Conservation (phyloP, 2,888 invertebrate genomes). For the Rhopalosiphum nymphaeae region DNA sequence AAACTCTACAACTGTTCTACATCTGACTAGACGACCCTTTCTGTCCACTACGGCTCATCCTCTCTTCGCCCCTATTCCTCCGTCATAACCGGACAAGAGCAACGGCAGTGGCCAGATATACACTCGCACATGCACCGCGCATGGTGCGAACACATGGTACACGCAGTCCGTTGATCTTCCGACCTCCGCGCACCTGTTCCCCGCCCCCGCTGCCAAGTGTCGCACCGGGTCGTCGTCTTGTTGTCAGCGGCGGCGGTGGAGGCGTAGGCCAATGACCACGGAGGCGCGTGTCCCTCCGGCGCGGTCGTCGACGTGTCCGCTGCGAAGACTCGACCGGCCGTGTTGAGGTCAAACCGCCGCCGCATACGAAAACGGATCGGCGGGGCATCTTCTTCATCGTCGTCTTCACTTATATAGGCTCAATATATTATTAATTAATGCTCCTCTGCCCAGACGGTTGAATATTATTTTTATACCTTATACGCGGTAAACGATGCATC, state of each 20-base stretch:
- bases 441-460: background rate
- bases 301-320: background rate
- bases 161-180: constrained; percentile 50
- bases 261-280: constrained; percentile 52
- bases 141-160: background rate
- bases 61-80: background rate
- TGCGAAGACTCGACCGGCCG: background rate
- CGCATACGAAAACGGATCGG: background rate
- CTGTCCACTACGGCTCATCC: background rate
- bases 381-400: background rate
- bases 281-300: constrained; percentile 48
- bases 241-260: background rate
- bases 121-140: background rate
- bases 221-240: constrained; percentile 22
- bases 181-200: constrained; percentile 29
- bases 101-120: background rate
- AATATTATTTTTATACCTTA: background rate
- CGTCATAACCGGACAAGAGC: background rate
- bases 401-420: background rate
- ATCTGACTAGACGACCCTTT: background rate
- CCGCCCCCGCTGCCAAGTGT: background rate
- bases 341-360: background rate
- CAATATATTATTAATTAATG: background rate
- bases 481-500: background rate
- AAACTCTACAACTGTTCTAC: background rate